Conservation (phyloP, 1,140 invertebrate species). For the Diabrotica undecimpunctata region DNA sequence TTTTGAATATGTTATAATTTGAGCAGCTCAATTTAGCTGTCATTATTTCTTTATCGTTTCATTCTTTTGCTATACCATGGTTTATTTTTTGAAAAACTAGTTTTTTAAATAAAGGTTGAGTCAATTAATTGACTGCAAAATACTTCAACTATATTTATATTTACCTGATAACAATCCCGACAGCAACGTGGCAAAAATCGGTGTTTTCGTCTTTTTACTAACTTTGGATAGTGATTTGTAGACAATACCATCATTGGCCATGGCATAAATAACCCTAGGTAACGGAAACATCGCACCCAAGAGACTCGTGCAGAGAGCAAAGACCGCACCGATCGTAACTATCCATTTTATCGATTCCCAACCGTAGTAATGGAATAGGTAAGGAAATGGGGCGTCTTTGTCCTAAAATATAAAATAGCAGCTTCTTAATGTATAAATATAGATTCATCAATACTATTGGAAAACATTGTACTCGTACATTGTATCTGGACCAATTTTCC, state of each 20-base stretch:
- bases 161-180: constrained; percentile 73
- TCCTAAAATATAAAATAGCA: constrained; percentile 47
- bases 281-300: constrained; percentile 83
- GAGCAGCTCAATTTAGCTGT: no score
- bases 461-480: no score
- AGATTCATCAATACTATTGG: no score
- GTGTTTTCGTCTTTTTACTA: constrained; percentile 69
- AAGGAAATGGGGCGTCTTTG: constrained; percentile 65
- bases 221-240: constrained; percentile 71
- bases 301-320: constrained; percentile 72
- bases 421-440: no score
- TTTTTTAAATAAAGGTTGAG: no score
- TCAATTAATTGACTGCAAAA: no score
- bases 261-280: constrained; percentile 81
- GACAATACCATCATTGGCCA: constrained; percentile 79
- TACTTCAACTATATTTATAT: no score
- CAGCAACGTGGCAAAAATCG: constrained; percentile 75
- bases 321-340: constrained; percentile 74
- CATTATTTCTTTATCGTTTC: no score
- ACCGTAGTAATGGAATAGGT: constrained; percentile 66
- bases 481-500: no score
- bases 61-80: no score
- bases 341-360: constrained; percentile 72
- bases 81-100: no score
- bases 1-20: no score